Evolutionary conservation across 2,797 vertebrate species (phyloP).

Genomic region (Lithobates pipiens): DNA sequence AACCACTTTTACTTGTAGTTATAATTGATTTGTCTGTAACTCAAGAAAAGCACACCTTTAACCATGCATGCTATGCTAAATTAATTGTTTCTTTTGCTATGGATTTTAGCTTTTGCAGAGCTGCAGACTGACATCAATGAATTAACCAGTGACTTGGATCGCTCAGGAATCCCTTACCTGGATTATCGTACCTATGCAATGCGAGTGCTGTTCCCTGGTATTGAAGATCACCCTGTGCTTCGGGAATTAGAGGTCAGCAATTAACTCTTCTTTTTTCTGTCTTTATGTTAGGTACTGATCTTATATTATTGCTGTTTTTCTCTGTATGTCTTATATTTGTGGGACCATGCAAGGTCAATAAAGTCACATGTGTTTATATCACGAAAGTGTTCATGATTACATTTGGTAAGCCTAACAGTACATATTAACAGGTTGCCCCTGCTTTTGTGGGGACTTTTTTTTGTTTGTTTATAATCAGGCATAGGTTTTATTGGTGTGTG

Average conservation of each 20-base stretch:
- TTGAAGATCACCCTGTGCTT: slow-evolving; percentile 96
- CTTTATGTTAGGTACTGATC: not conserved
- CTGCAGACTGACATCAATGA: slow-evolving; percentile 97
- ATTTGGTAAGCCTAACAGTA: too few relatives aligned
- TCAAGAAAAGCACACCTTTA: not conserved
- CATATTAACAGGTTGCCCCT: too few relatives aligned
- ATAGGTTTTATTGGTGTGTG: too few relatives aligned
- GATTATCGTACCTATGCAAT: slow-evolving; percentile 98
- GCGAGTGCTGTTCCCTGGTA: slow-evolving; percentile 96
- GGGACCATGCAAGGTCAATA: too few relatives aligned
- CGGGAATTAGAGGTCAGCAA: slow-evolving; percentile 96
- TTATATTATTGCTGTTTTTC: not conserved
- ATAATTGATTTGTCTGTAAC: not conserved
- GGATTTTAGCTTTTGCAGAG: slow-evolving; percentile 88
- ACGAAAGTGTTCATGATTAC: too few relatives aligned
- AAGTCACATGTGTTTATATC: too few relatives aligned
- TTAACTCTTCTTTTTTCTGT: not conserved
- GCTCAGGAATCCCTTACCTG: slow-evolving; percentile 94
- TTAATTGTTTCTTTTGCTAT: not conserved
- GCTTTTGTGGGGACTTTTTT: too few relatives aligned
- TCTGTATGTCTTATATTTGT: not conserved
- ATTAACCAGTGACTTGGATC: slow-evolving; percentile 93
- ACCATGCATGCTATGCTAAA: not conserved
- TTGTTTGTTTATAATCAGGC: too few relatives aligned
- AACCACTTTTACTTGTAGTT: not conserved